phyloP scores from a whole-genome alignment of 2,888 invertebrate species.

The Athalia circularis region DNA sequence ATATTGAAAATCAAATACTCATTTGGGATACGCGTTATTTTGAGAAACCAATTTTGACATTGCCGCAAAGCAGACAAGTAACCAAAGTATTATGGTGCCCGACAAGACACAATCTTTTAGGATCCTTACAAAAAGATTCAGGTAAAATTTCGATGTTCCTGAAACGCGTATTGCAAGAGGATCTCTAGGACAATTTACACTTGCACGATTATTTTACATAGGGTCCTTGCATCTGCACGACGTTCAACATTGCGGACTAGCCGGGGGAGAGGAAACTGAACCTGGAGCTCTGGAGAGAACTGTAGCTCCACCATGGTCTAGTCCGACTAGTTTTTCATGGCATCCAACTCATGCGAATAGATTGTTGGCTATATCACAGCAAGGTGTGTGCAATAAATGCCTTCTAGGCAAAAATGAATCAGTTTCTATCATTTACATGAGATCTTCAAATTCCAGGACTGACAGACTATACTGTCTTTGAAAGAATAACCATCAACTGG shows the following conservation, averaged over 20 bases:
- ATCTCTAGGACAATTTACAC: too few relatives aligned
- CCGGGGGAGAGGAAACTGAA: conserved; percentile 83
- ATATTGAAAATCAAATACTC: conserved; percentile 86
- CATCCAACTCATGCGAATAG: conserved; percentile 89
- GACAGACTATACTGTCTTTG: conserved; percentile 86
- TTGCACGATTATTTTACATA: conserved; percentile 40
- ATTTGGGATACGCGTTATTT: conserved; percentile 94
- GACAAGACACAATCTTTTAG: conserved; percentile 88
- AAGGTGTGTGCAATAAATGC: conserved; percentile 57
- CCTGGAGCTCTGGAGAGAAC: conserved; percentile 85
- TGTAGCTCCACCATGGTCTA: conserved; percentile 73
- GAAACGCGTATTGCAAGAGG: not conserved
- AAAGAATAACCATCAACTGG: conserved; percentile 89
- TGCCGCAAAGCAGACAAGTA: conserved; percentile 83
- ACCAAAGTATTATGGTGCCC: conserved; percentile 92
- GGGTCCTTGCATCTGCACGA: conserved; percentile 87
- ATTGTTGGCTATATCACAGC: conserved; percentile 79
- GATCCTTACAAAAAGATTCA: conserved; percentile 86
- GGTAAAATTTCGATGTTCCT: conserved; percentile 54
- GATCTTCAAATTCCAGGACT: conserved; percentile 69
- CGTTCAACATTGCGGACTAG: conserved; percentile 81
- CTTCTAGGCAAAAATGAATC: not conserved
- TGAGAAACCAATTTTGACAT: conserved; percentile 87
- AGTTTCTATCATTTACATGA: not conserved
- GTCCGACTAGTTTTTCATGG: conserved; percentile 87